phyloP scores from a whole-genome alignment of 1,140 invertebrate genomes.

The Sarcophaga peregrina region DNA sequence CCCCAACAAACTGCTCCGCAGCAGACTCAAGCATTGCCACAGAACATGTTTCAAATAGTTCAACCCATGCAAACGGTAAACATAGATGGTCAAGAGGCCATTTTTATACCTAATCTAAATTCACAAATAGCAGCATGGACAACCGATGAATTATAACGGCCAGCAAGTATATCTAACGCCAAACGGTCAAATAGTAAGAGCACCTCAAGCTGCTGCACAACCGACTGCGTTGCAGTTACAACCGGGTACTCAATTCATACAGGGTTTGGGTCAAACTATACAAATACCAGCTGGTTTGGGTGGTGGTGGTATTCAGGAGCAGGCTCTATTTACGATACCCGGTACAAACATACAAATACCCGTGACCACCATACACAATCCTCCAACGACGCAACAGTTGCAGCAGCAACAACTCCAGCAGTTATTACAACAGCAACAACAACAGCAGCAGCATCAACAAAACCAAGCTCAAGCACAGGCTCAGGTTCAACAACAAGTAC shows the following conservation, averaged over 20 bases:
- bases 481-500: slow-evolving; percentile 48
- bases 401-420: slow-evolving; percentile 50
- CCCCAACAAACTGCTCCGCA: slow-evolving; percentile 35
- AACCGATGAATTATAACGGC: slow-evolving; percentile 62
- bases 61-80: slow-evolving; percentile 85
- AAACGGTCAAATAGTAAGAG: slow-evolving; percentile 74
- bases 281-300: slow-evolving; percentile 68
- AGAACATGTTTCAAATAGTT: slow-evolving; percentile 66
- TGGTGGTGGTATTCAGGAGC: slow-evolving; percentile 61
- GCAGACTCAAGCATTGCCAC: slow-evolving; percentile 47
- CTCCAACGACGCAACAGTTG: slow-evolving; percentile 32
- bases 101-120: slow-evolving; percentile 79
- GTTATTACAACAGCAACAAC: slow-evolving; percentile 56
- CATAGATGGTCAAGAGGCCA: slow-evolving; percentile 91
- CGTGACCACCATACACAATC: slow-evolving; percentile 60
- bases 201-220: slow-evolving; percentile 60
- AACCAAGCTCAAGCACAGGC: slow-evolving; percentile 28
- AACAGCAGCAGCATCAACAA: slow-evolving; percentile 43
- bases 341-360: slow-evolving; percentile 72
- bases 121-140: slow-evolving; percentile 56
- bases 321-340: slow-evolving; percentile 70
- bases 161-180: slow-evolving; percentile 70
- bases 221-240: slow-evolving; percentile 37
- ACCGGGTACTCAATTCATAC: slow-evolving; percentile 69
- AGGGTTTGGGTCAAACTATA: slow-evolving; percentile 72